These are phyloP conservation scores for Tetragonula clypearis DNA, from an alignment of 1,140 invertebrate genomes.

Conservation along the genomic window DNA sequence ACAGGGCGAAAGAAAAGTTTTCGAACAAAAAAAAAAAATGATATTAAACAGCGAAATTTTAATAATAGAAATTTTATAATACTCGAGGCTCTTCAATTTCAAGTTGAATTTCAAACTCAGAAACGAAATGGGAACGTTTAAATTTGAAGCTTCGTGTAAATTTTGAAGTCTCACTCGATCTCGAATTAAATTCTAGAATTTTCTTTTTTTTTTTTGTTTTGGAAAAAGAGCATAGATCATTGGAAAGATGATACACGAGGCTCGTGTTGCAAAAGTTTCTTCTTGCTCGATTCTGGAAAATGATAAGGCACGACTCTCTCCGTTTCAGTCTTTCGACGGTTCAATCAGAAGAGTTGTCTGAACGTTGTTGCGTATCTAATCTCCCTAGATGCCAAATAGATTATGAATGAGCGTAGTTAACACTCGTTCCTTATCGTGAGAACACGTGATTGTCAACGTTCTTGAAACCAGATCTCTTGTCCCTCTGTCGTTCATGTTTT, in stretches of 20 bases:
- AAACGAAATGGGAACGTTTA: no score
- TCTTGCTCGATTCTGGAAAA: not conserved
- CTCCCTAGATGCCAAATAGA: not conserved
- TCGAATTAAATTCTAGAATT: no score
- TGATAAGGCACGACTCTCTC: not conserved
- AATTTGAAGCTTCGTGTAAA: not conserved
- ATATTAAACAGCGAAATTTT: not conserved
- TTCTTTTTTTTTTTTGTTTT: not conserved
- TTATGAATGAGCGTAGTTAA: not conserved
- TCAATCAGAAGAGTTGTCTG: not conserved
- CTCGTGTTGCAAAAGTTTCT: not conserved
- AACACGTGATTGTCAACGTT: not conserved
- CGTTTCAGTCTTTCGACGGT: not conserved
- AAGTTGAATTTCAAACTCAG: no score
- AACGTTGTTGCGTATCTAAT: not conserved
- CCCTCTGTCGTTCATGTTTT: not conserved
- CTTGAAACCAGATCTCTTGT: not conserved
- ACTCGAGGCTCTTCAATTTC: no score
- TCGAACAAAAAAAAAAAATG: no score
- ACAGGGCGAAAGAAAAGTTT: no score
- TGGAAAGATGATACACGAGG: not conserved
- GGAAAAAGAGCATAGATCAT: not conserved
- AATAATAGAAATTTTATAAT: not conserved
- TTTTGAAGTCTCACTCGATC: not conserved
- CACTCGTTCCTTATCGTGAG: not conserved